Percentiles rank a stretch among this genome's conserved stretches.
Conservation (phyloP, 1,140 invertebrate species). For the Drosophila pandora region DNA sequence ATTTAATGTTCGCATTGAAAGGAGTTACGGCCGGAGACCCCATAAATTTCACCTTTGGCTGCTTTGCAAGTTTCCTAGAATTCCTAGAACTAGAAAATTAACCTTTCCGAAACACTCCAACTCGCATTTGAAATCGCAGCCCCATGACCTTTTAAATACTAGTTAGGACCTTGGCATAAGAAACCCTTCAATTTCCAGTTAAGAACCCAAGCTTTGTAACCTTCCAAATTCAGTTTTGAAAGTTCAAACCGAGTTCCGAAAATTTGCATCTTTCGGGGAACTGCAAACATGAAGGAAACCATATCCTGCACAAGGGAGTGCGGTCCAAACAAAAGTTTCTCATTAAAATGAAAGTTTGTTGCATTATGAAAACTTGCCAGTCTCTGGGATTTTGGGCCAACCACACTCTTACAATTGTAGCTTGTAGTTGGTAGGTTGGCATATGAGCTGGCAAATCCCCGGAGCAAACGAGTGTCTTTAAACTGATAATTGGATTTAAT, state of each 20-base stretch:
- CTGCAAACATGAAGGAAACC: conserved; percentile 34
- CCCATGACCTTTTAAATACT: conserved; percentile 38
- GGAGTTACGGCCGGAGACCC: background rate
- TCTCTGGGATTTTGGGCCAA: conserved; percentile 20
- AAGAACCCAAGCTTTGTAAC: conserved; percentile 30
- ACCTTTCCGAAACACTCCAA: conserved; percentile 27
- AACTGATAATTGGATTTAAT: conserved; percentile 83
- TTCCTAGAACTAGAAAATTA: conserved; percentile 18
- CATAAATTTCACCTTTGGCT: background rate
- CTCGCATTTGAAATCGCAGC: conserved; percentile 19
- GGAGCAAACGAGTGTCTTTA: conserved; percentile 70
- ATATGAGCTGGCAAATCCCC: conserved; percentile 41
- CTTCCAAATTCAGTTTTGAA: conserved; percentile 32
- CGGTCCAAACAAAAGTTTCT: conserved; percentile 77
- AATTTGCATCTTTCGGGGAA: conserved; percentile 29
- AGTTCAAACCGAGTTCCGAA: conserved; percentile 7
- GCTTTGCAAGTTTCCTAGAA: background rate
- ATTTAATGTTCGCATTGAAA: background rate
- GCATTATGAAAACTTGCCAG: conserved; percentile 57
- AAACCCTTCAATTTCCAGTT: conserved; percentile 32
- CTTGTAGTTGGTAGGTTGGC: conserved; percentile 6
- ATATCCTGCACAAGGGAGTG: conserved; percentile 30
- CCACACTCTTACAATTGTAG: background rate
- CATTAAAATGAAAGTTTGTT: conserved; percentile 81
- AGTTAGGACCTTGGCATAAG: background rate